Evolutionary conservation across 1,140 invertebrate genomes (phyloP).

Genomic region (Drosophila pectinifera): DNA sequence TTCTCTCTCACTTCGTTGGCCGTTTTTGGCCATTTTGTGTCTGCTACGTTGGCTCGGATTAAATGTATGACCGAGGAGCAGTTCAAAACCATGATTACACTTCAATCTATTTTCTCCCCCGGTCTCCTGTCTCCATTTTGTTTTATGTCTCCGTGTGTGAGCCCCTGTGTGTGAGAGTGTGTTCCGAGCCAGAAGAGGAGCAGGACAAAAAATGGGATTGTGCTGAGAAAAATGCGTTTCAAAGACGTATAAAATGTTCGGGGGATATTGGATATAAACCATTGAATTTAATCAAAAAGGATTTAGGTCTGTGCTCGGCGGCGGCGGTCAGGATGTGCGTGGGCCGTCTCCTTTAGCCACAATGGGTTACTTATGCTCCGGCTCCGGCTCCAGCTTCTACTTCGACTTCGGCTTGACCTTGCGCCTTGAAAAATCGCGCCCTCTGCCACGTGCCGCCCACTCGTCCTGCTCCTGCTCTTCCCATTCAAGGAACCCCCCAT

Average conservation of each 20-base stretch:
- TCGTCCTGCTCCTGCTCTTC: background rate
- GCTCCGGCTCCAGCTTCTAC: slow-evolving; percentile 28
- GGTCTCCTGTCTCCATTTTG: slow-evolving; percentile 71
- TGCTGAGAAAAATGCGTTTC: slow-evolving; percentile 77
- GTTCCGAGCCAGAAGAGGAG: slow-evolving; percentile 21
- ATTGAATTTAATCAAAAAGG: slow-evolving; percentile 84
- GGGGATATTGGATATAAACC: slow-evolving; percentile 81
- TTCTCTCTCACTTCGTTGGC: slow-evolving; percentile 72
- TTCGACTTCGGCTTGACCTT: slow-evolving; percentile 67
- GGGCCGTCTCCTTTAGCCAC: slow-evolving; percentile 8
- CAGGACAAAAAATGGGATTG: slow-evolving; percentile 49
- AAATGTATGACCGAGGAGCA: slow-evolving; percentile 80
- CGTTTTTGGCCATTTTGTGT: slow-evolving; percentile 72
- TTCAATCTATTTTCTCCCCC: slow-evolving; percentile 77
- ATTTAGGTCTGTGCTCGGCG: slow-evolving; percentile 57
- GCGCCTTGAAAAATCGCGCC: slow-evolving; percentile 71
- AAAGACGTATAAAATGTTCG: slow-evolving; percentile 83
- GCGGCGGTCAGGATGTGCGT: slow-evolving; percentile 7
- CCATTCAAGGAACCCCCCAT: slow-evolving; percentile 1
- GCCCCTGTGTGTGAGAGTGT: slow-evolving; percentile 4
- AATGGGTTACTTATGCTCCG: slow-evolving; percentile 60
- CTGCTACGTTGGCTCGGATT: slow-evolving; percentile 78
- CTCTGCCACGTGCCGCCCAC: slow-evolving; percentile 59
- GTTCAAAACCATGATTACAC: slow-evolving; percentile 83
- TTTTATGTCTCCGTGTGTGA: slow-evolving; percentile 66